phyloP scores from a whole-genome alignment of 2,888 invertebrate species.

The Chelonus formosanus region DNA sequence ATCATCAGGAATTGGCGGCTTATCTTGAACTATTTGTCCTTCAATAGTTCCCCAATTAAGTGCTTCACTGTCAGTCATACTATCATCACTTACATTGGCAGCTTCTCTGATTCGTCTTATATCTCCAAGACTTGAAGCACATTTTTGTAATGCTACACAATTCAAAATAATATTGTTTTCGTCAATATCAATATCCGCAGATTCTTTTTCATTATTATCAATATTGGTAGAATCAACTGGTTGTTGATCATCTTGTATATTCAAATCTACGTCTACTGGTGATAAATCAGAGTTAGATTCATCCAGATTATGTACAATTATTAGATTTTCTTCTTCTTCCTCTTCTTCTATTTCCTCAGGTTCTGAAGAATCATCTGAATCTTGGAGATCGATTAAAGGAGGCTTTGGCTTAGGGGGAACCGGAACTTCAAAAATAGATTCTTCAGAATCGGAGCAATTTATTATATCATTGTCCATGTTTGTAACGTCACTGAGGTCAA shows the following conservation, averaged over 20 bases:
- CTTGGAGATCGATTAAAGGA: conserved; percentile 52
- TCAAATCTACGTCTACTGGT: background rate
- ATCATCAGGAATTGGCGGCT: background rate
- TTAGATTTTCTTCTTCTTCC: conserved; percentile 18
- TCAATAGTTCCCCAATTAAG: conserved; percentile 38
- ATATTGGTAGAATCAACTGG: background rate
- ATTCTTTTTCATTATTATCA: conserved; percentile 10
- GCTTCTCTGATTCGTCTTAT: conserved; percentile 43
- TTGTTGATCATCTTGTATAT: background rate
- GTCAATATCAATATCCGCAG: background rate
- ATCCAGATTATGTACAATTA: background rate
- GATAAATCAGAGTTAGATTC: background rate
- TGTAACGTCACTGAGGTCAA: no score
- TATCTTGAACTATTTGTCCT: conserved; percentile 15
- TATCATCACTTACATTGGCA: conserved; percentile 25
- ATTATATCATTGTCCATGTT: no score
- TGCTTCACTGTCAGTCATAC: conserved; percentile 40
- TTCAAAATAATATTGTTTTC: conserved; percentile 43
- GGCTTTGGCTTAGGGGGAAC: conserved; percentile 58
- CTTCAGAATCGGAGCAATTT: conserved; percentile 49
- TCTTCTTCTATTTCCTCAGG: conserved; percentile 21
- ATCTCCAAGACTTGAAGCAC: conserved; percentile 46
- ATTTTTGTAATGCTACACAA: conserved; percentile 47
- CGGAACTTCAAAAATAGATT: conserved; percentile 60
- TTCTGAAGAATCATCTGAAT: conserved; percentile 47